Evolutionary conservation across 2,797 vertebrate species (phyloP), one percentile per base, ranked within the genome.

Genomic region (Protonibea diacanthus): DNA sequence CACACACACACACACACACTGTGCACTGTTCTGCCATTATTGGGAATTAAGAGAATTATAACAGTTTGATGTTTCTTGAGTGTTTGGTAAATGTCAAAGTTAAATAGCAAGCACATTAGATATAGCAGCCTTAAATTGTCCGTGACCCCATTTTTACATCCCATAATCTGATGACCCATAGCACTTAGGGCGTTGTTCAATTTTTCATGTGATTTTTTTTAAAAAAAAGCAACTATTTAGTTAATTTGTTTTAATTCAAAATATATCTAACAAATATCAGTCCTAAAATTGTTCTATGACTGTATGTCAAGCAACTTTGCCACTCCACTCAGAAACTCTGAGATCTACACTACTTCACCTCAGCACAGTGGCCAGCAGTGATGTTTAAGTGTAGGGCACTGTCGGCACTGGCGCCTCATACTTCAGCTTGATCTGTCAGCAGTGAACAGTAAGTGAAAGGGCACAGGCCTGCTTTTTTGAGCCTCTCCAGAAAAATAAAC

Each of bases 21-120:
- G 11, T 5, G 11, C 27, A 70, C 20, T 51, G 9, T 71, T 47
- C 12, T 48, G 49, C 13, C 44, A 2, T 29, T 61, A 57, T 63
- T 52, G n/a, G 2, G 6, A 74, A 52, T 62, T 60, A 25, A 44
- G 45, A 62, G 52, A 76, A 23, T 66, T n/a, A n/a, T n/a, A 75
- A 56, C 11, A 33, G 11, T 33, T 0, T 27, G 20, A 42, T 69
- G 20, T 18, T 57, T 64, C 25, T 55, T 57, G 49, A 45, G 38
- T 71, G 20, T 64, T 77, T 51, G 5, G n/a, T 66, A 69, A 87
- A 82, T 49, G 74, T 74, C 53, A 65, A 25, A 45, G 20, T 69
- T 55, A 74, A 76, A 71, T 71, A 55, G 65, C 61, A 74, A 20
- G 8, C 17, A 55, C 47, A 65, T 65, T 72, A n/a, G 47, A 66